Percentiles rank a stretch among this genome's conserved stretches.
These are phyloP conservation scores for Nothoprocta pentlandii DNA, from an alignment of 2,113 vertebrate genomes.

Conservation along the genomic window DNA sequence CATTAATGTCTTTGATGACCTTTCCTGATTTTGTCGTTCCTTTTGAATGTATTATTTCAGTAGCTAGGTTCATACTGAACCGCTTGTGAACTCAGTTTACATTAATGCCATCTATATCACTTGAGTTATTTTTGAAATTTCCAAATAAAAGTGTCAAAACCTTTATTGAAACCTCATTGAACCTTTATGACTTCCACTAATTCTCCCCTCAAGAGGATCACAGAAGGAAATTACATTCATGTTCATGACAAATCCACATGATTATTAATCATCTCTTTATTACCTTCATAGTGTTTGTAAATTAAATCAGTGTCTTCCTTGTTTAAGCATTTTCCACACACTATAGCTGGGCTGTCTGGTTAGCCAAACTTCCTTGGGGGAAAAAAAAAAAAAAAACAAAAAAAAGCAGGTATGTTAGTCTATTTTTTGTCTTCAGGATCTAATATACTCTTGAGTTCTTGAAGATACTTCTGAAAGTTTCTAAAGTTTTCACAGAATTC, in stretches of 20 bases:
- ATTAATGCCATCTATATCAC: background rate
- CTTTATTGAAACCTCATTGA: background rate
- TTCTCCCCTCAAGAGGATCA: background rate
- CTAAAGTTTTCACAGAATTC: background rate
- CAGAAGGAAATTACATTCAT: background rate
- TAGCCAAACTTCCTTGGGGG: background rate
- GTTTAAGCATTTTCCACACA: background rate
- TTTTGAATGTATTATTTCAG: background rate
- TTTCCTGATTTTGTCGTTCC: background rate
- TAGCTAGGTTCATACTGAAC: background rate
- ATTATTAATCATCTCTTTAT: background rate
- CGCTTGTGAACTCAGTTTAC: background rate
- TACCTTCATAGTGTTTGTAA: background rate
- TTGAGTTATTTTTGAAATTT: background rate
- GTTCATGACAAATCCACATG: background rate
- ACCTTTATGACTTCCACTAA: background rate
- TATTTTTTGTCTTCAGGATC: background rate
- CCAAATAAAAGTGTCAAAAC: background rate
- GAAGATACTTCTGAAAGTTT: no score
- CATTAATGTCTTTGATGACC: background rate
- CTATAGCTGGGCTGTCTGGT: background rate
- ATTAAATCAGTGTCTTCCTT: background rate
- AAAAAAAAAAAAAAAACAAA: background rate
- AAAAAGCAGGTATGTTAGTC: background rate
- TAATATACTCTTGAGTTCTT: background rate